Evolutionary conservation across 1,140 invertebrate species (phyloP), one percentile per base, ranked within the genome.

Genomic region (Drosophila melanica): DNA sequence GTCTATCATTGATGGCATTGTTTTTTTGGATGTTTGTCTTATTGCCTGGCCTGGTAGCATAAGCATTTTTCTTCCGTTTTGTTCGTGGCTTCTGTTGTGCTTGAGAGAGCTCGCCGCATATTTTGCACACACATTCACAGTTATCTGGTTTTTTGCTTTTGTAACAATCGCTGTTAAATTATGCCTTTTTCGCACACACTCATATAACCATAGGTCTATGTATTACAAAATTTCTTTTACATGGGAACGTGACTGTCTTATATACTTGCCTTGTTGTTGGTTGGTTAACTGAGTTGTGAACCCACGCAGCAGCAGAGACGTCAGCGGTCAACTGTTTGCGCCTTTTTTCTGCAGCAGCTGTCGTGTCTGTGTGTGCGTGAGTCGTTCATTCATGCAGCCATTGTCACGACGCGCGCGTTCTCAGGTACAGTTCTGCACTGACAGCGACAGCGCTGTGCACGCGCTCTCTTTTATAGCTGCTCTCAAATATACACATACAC

Each of bases 291-390:
- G 41, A 59, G 63, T 73, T 55, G 54, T 78, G 75, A 87, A 77
- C 82, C 82, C 82, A 87, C 82, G 84, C 82, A 63, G 50, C 42
- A 63, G 65, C 44, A 48, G 58, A 55, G 51, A 60, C 74, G 62
- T 67, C 65, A 55, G 51, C 73, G 62, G 48, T 72, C 69, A 66
- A 68, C 50, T 39, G 69, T 78, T 85, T 75, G 81, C 81, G 81
- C 81, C 81, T 86, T 86, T 27, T 86, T 85, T 86, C 57, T 70
- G 64, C 70, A 75, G 82, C 79, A 89, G 82, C 82, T 87, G 84
- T 64, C 64, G 45, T 47, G 23, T 71, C 51, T 45, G 42, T 64
- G 70, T 33, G 59, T 72, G 70, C 37, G 79, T 76, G 64, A 60
- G 79, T 65, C 58, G 80, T 87, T 89, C 82, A 87, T 87, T 87